Evolutionary conservation across 1,140 invertebrate genomes (phyloP), one percentile per base, ranked within the genome.

Genomic region (Leucophenga varia): DNA sequence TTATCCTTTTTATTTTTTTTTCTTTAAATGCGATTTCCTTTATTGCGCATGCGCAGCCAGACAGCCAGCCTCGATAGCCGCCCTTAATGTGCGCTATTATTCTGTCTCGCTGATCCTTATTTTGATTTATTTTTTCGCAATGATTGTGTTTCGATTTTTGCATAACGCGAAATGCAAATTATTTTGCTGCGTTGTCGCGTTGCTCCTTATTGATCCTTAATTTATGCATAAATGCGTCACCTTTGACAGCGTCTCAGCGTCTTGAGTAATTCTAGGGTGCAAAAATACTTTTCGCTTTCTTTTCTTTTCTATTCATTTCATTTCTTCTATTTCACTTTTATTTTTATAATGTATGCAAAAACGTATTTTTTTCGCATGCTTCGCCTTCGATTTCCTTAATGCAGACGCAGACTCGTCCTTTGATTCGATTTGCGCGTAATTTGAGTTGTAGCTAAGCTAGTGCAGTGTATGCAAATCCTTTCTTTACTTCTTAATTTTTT

Each of bases 201-300:
- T n/a, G n/a, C 53, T 54, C 59, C 57, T 64, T 67, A 67, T 67
- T 67, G 63, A 67, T 67, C 63, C 64, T 59, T 67, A 67, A 67
- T 67, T 67, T 67, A 67, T 67, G 63, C 63, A 67, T 63, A 67
- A 67, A 67, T 63, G 63, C 63, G 64, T 67, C 63, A 67, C 63
- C 63, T 64, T 64, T 57, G 56, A 40, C 45, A 52, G 55, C 37
- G n/a, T n/a, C n/a, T n/a, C n/a, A n/a, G n/a, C n/a, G n/a, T n/a
- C 35, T 43, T 45, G 47, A 54, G 52, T 51, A 13, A 47, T 50
- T 13, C 14, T 48, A 35, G 47, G 46, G 48, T 60, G 54, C 53
- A n/a, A 34, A 63, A 67, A 65, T 57, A 48, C 51, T 55, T 58
- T 61, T 57, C 40, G 39, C 36, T 21, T 25, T 40, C 22, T 25